Evolutionary conservation across 2,797 vertebrate genomes (phyloP).

Genomic region (Glyptemys insculpta): DNA sequence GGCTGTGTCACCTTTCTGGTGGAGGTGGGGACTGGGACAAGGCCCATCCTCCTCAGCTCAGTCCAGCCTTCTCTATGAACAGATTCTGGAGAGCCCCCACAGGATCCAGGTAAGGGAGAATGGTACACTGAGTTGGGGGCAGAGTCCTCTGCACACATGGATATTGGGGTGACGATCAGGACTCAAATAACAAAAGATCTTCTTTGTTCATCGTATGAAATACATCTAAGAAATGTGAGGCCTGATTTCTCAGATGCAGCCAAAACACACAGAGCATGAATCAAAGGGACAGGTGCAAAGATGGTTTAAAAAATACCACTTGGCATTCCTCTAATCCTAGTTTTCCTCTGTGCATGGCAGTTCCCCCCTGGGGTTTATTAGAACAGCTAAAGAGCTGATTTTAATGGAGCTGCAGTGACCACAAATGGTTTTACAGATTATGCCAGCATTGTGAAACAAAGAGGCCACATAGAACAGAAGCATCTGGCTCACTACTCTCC

Average conservation of each 20-base stretch:
- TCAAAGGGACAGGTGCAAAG: background rate
- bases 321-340: background rate
- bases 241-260: background rate
- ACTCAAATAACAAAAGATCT: background rate
- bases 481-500: background rate
- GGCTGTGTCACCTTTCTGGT: background rate
- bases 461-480: background rate
- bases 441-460: background rate
- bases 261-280: background rate
- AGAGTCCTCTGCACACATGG: background rate
- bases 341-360: background rate
- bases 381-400: background rate
- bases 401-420: background rate
- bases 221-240: background rate
- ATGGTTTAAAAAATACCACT: background rate
- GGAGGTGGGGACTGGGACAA: background rate
- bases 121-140: background rate
- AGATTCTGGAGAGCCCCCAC: background rate
- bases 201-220: background rate
- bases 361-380: too few species aligned
- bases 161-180: background rate
- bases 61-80: background rate
- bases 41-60: background rate
- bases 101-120: background rate
- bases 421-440: background rate